These are phyloP conservation scores for Pseudocheirus occidentalis DNA, from an alignment of 2,797 vertebrate genomes.

Conservation along the genomic window DNA sequence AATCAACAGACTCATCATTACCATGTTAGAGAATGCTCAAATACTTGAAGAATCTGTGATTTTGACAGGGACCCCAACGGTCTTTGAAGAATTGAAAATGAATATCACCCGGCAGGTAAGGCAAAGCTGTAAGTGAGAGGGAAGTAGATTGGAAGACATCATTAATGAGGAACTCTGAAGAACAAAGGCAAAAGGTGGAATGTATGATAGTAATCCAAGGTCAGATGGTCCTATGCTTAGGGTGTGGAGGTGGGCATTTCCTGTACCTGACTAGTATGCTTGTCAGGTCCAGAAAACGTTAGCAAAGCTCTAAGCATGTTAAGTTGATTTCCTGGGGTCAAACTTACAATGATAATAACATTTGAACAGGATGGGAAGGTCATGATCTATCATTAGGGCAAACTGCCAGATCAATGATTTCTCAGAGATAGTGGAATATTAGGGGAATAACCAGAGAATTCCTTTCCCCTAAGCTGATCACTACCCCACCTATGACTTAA, in stretches of 20 bases:
- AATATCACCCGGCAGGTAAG: not conserved
- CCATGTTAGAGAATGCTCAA: not conserved
- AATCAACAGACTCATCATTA: not conserved
- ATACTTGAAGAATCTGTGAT: not conserved
- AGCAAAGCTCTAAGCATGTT: not conserved
- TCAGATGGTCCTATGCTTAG: not conserved
- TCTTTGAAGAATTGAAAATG: not conserved
- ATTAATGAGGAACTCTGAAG: not conserved
- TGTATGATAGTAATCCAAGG: not conserved
- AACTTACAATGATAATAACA: not conserved
- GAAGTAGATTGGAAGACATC: not conserved
- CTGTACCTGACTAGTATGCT: not conserved
- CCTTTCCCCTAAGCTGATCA: not conserved
- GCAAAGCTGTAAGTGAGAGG: not conserved
- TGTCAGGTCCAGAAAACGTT: not conserved
- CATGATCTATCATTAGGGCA: not conserved
- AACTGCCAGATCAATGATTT: not conserved
- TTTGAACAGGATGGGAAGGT: not conserved
- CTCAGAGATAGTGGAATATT: not conserved
- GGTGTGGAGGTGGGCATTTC: not conserved
- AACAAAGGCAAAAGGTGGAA: not conserved
- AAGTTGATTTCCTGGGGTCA: not conserved
- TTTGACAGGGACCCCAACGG: not conserved
- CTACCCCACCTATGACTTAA: not conserved
- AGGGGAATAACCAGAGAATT: not conserved